Percentiles rank a stretch among this genome's conserved stretches.
Conservation (phyloP, 2,888 invertebrate genomes). For the Eudemis profundana region DNA sequence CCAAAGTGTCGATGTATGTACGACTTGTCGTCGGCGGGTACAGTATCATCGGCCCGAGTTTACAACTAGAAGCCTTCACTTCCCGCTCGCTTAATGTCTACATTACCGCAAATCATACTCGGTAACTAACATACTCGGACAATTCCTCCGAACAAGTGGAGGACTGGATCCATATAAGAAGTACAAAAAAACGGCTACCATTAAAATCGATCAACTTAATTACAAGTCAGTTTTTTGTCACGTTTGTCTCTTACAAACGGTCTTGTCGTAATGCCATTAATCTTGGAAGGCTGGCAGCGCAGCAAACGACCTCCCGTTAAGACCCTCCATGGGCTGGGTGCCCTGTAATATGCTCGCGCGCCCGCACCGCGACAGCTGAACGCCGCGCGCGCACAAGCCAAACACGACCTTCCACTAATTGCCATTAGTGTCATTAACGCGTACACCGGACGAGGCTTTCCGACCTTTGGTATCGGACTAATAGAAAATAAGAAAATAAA, state of each 20-base stretch:
- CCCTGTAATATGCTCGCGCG: slow-evolving; percentile 77
- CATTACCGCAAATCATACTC: too few relatives aligned
- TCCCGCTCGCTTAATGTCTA: too few relatives aligned
- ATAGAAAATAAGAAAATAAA: slow-evolving; percentile 77
- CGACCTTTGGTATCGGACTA: slow-evolving; percentile 64
- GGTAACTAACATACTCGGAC: too few relatives aligned
- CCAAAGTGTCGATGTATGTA: slow-evolving; percentile 68
- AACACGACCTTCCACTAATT: slow-evolving; percentile 78
- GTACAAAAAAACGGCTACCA: slow-evolving; percentile 45
- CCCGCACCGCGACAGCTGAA: slow-evolving; percentile 70
- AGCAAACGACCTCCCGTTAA: slow-evolving; percentile 84
- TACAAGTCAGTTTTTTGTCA: slow-evolving; percentile 74
- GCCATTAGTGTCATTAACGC: slow-evolving; percentile 77
- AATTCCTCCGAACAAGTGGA: too few relatives aligned
- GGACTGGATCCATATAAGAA: not conserved
- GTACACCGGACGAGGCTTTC: slow-evolving; percentile 59
- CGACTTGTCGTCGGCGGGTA: slow-evolving; percentile 54
- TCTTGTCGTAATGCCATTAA: slow-evolving; percentile 81
- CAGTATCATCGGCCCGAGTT: slow-evolving; percentile 10
- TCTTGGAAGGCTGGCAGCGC: slow-evolving; percentile 80
- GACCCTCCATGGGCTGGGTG: slow-evolving; percentile 78
- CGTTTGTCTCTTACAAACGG: slow-evolving; percentile 77
- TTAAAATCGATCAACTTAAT: slow-evolving; percentile 67
- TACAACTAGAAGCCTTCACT: slow-evolving; percentile 2
- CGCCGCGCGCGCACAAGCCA: slow-evolving; percentile 68